phyloP scores from a whole-genome alignment of 1,140 invertebrate species.

The Eubasilissa regina region DNA sequence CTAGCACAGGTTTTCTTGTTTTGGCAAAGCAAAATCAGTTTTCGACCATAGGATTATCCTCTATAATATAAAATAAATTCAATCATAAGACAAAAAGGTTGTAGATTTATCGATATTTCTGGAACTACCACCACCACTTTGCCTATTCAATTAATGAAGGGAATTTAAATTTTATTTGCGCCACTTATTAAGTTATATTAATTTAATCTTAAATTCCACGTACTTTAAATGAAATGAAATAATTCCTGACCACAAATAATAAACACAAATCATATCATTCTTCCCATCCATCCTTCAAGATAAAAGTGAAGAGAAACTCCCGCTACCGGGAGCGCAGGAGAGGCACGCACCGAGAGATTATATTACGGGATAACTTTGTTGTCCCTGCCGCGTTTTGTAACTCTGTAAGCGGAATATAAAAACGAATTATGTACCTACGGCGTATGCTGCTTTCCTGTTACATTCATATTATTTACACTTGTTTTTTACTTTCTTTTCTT shows the following conservation, averaged over 20 bases:
- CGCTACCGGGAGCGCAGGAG: conserved; percentile 13
- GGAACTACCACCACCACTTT: too few species aligned
- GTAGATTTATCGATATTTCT: too few species aligned
- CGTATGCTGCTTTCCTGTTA: conserved; percentile 49
- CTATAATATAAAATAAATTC: too few species aligned
- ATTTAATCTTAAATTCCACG: too few species aligned
- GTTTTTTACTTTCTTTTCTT: conserved; percentile 46
- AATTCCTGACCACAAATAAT: neutral
- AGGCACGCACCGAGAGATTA: conserved; percentile 58
- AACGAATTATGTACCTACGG: conserved; percentile 57
- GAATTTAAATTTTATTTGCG: too few species aligned
- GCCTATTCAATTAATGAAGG: too few species aligned
- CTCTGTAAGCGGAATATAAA: conserved; percentile 61
- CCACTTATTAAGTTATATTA: too few species aligned
- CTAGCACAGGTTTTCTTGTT: too few species aligned
- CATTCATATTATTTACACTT: conserved; percentile 50
- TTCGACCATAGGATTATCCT: too few species aligned
- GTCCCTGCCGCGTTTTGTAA: conserved; percentile 58
- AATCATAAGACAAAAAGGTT: too few species aligned
- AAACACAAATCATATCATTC: conserved; percentile 17
- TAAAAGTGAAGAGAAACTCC: conserved; percentile 10
- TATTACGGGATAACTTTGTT: conserved; percentile 60
- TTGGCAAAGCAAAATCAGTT: too few species aligned
- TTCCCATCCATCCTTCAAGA: conserved; percentile 7
- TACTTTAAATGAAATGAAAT: neutral